Evolutionary conservation across 2,888 invertebrate species (phyloP).

Genomic region (Hirtodrosophila trivittata): DNA sequence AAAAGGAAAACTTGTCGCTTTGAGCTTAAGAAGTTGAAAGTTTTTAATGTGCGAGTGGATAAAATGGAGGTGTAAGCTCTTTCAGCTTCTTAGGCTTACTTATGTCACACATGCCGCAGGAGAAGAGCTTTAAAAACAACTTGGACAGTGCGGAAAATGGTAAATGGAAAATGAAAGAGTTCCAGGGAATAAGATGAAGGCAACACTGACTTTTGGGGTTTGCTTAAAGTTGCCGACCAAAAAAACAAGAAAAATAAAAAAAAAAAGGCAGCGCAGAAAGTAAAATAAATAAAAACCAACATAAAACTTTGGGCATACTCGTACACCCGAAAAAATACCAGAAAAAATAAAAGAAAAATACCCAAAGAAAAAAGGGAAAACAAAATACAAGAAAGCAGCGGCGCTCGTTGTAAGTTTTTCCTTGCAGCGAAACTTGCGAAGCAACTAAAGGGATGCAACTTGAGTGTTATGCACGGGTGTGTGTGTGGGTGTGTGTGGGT

Average conservation of each 20-base stretch:
- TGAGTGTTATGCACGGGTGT: neutral
- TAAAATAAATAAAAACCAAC: conserved; percentile 69
- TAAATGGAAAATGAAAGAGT: neutral
- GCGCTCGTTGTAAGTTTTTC: conserved; percentile 63
- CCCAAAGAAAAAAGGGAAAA: conserved; percentile 3
- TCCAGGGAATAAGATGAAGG: too few relatives aligned
- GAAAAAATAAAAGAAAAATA: conserved; percentile 14
- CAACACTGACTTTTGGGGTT: conserved; percentile 52
- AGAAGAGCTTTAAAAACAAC: conserved; percentile 46
- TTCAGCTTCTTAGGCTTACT: conserved; percentile 70
- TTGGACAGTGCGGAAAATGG: conserved; percentile 25
- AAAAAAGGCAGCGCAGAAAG: conserved; percentile 36
- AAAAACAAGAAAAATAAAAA: conserved; percentile 50
- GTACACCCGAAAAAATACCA: neutral
- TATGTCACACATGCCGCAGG: conserved; percentile 65
- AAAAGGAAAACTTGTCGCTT: conserved; percentile 26
- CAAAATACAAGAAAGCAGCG: conserved; percentile 38
- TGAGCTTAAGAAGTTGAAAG: conserved; percentile 28
- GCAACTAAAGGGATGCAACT: conserved; percentile 19
- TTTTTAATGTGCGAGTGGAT: conserved; percentile 16
- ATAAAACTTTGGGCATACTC: conserved; percentile 50
- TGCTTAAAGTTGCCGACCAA: conserved; percentile 57
- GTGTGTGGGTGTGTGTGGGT: neutral
- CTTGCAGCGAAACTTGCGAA: conserved; percentile 49
- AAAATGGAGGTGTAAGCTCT: conserved; percentile 39